Evolutionary conservation across 2,113 vertebrate species (phyloP).

Genomic region (Conger conger): DNA sequence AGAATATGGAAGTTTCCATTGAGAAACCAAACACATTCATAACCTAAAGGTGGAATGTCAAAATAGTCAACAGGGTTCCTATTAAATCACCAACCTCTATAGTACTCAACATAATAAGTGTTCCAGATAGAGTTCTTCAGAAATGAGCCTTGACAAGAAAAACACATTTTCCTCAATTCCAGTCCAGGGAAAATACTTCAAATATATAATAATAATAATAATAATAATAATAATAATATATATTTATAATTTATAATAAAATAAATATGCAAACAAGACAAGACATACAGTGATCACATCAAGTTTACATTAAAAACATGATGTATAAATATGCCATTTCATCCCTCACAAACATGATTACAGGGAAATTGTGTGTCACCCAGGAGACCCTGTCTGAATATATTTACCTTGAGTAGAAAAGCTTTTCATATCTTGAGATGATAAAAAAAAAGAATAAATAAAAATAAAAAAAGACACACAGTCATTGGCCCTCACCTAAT

Average conservation of each 20-base stretch:
- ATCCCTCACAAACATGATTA: constrained; percentile 8
- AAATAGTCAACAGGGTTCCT: constrained; percentile 34
- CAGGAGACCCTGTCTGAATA: neutral
- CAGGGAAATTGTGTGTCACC: neutral
- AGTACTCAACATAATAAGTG: constrained; percentile 7
- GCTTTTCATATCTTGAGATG: neutral
- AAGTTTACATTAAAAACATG: neutral
- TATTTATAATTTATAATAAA: too few species aligned
- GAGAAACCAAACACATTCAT: constrained; percentile 33
- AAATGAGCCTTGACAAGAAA: constrained; percentile 19
- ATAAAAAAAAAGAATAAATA: neutral
- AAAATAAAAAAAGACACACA: too few species aligned
- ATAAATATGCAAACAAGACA: too few species aligned
- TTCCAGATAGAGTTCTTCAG: constrained; percentile 7
- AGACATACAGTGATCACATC: constrained; percentile 18
- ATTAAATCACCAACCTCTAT: constrained; percentile 18
- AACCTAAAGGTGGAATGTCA: constrained; percentile 30
- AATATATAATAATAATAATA: too few species aligned
- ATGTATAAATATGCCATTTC: neutral
- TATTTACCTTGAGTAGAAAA: neutral
- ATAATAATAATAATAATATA: too few species aligned
- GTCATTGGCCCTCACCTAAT: constrained; percentile 2
- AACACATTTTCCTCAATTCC: constrained; percentile 22
- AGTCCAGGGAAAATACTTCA: constrained; percentile 16
- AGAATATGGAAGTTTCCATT: constrained; percentile 17